phyloP scores from a whole-genome alignment of 2,797 vertebrate species.

The Coreius guichenoti region DNA sequence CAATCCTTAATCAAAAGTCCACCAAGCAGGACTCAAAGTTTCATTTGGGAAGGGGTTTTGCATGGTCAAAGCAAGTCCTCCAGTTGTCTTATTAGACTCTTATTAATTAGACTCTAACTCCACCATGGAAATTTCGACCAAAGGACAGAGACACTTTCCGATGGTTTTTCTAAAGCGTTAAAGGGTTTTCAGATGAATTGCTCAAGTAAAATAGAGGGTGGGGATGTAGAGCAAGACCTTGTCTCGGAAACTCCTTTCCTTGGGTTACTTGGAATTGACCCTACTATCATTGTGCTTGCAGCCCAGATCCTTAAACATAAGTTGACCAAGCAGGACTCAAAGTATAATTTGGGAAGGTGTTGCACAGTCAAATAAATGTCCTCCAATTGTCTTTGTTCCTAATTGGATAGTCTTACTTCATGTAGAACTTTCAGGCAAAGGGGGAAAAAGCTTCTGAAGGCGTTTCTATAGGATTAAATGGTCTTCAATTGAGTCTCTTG shows the following conservation, averaged over 20 bases:
- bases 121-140: background rate
- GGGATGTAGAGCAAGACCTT: background rate
- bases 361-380: background rate
- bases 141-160: background rate
- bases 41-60: background rate
- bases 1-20: background rate
- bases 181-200: background rate
- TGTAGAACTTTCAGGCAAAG: background rate
- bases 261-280: background rate
- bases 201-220: background rate
- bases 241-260: background rate
- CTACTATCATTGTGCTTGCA: background rate
- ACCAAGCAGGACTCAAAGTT: background rate
- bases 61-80: background rate
- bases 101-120: background rate
- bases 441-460: background rate
- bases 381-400: background rate
- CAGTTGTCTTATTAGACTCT: background rate
- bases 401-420: background rate
- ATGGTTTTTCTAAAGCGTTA: background rate
- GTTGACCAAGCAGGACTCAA: background rate
- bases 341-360: background rate
- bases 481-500: background rate
- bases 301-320: background rate
- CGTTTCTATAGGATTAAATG: slow-evolving; percentile 22